A percentile compares a stretch with the other conserved stretches of the same genome.
Conservation (phyloP, 2,797 vertebrate species). For the Hippoglossus hippoglossus region DNA sequence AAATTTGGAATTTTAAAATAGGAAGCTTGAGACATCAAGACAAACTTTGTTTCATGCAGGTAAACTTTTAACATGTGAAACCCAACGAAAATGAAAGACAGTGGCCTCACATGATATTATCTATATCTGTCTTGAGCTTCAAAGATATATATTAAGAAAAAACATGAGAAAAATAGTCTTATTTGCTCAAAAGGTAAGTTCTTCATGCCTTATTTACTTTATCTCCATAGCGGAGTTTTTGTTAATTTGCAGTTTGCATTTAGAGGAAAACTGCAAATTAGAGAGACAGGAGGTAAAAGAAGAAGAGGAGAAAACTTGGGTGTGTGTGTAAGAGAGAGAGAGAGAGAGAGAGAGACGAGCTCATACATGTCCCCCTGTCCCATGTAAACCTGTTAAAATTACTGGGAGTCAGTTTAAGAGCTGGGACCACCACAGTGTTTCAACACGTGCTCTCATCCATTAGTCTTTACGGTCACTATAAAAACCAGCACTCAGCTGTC, state of each 20-base stretch:
- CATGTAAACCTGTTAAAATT: constrained; percentile 56
- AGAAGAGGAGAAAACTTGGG: not conserved
- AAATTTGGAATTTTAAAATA: not conserved
- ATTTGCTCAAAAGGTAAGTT: no score
- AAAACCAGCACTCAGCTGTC: constrained; percentile 29
- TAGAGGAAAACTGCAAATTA: not conserved
- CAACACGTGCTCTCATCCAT: constrained; percentile 37
- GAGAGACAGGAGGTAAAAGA: not conserved
- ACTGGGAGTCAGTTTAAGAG: constrained; percentile 17
- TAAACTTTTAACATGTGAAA: not conserved
- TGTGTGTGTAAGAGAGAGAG: not conserved
- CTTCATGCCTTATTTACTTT: not conserved
- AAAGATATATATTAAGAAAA: not conserved
- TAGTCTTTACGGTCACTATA: constrained; percentile 37
- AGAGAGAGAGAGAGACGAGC: constrained; percentile 50
- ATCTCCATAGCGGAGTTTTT: not conserved
- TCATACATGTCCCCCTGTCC: constrained; percentile 55
- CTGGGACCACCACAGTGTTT: constrained; percentile 46
- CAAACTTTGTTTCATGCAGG: not conserved
- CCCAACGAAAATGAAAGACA: not conserved
- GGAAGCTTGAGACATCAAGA: not conserved
- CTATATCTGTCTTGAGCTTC: not conserved
- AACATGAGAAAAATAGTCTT: no score
- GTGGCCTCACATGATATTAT: not conserved
- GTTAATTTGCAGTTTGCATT: not conserved